These are phyloP conservation scores for Rallus limicola DNA, from an alignment of 2,113 vertebrate species.

Conservation along the genomic window DNA sequence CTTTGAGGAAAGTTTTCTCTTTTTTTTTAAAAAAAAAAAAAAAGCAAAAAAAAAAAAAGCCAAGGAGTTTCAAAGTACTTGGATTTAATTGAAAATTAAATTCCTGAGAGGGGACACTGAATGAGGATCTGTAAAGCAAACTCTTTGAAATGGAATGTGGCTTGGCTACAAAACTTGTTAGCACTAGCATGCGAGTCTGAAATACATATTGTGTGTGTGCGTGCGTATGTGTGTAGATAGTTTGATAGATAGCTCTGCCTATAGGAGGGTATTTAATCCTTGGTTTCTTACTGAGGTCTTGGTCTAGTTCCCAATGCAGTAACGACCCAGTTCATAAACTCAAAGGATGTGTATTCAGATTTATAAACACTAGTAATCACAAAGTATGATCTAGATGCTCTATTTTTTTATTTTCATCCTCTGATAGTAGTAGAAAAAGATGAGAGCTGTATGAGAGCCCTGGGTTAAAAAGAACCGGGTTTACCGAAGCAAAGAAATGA, in stretches of 20 bases:
- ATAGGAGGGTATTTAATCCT: neutral
- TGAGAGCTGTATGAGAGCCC: neutral
- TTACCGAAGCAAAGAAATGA: neutral
- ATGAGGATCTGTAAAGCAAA: neutral
- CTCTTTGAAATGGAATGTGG: conserved; percentile 37
- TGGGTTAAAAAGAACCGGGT: neutral
- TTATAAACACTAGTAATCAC: neutral
- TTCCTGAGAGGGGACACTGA: neutral
- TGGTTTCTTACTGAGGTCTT: neutral
- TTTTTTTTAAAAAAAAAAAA: neutral
- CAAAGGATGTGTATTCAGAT: neutral
- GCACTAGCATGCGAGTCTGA: neutral
- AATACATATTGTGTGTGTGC: neutral
- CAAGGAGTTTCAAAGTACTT: neutral
- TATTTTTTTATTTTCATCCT: neutral
- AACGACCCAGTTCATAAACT: neutral
- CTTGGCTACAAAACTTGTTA: conserved; percentile 42
- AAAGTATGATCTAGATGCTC: neutral
- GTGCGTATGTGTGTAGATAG: neutral
- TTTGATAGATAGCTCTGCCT: neutral
- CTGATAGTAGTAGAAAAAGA: neutral
- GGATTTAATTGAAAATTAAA: neutral
- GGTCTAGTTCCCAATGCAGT: neutral
- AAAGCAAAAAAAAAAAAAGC: neutral
- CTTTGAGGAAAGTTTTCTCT: neutral